phyloP scores from a whole-genome alignment of 2,113 vertebrate genomes.

The Siniperca knerii region DNA sequence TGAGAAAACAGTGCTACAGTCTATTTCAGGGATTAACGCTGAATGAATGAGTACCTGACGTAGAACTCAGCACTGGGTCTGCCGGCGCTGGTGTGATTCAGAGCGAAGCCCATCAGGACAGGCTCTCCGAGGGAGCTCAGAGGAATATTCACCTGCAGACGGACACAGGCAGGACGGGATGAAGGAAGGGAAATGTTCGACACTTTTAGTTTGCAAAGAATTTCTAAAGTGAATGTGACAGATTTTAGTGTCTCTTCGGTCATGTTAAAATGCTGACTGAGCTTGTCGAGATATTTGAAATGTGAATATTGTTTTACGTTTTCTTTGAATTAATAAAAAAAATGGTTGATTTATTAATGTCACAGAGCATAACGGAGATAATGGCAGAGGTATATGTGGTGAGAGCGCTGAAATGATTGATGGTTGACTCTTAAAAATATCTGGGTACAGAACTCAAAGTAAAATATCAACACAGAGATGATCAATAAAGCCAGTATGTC shows the following conservation, averaged over 20 bases:
- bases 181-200: not conserved
- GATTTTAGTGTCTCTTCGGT: not conserved
- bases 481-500: not conserved
- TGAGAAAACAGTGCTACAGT: not conserved
- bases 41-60: slow-evolving; percentile 81
- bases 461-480: not conserved
- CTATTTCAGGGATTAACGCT: not conserved
- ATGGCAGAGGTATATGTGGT: too few relatives aligned
- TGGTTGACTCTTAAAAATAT: too few relatives aligned
- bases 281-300: not conserved
- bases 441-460: too few relatives aligned
- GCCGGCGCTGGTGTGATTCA: slow-evolving; percentile 91
- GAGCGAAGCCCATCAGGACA: slow-evolving; percentile 88
- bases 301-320: not conserved
- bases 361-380: not conserved
- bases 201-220: not conserved
- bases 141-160: slow-evolving; percentile 89
- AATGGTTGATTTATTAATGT: too few relatives aligned
- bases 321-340: not conserved
- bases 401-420: too few relatives aligned
- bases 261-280: not conserved
- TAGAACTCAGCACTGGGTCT: slow-evolving; percentile 91
- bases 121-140: slow-evolving; percentile 84
- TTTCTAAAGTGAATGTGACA: too few relatives aligned
- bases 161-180: not conserved